Base-by-base conservation (phyloP, 2,888 invertebrate genomes). In the Parascotia fuliginaria region DNA sequence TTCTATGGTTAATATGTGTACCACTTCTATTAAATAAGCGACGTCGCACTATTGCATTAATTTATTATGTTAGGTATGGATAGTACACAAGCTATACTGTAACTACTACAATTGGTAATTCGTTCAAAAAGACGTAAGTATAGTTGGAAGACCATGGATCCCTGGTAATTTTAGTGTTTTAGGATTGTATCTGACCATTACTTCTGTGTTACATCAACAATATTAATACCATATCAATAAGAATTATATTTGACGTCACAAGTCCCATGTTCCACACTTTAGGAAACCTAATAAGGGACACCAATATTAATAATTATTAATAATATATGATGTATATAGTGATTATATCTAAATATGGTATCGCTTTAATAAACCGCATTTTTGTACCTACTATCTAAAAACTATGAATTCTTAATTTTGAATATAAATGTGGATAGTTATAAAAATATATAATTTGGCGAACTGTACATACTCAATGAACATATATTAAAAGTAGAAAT, bases 401-500 rank as follows among this genome's bases (percentile, higher is more conserved):
- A 77, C 81, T 81, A 85, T 78, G 76, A 73, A 81, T 81, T 83
- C 71, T 81, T 77, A 87, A 88, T 87, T 87, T 89, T 73, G 85
- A 86, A 85, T 88, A 85, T 85, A 81, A 87, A 85, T 80, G 83
- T 87, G 87, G 82, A 79, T 83, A 86, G 83, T 81, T 89, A 89
- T 86, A 87, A 77, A 83, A 81, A 83, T 79, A 78, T 73, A 75
- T 81, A 85, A 76, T 88, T 90, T 87, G 83, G 85, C 87, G 84
- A 84, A 83, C 82, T 81, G 85, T 88, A 82, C 87, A 82, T 85
- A 85, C 74, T 81, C 81, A 78, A 79, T 62, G 73, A 85, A 81
- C 79, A 73, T 56, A 79, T 55, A 79, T 77, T n/a, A n/a, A n/a
- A 79, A 80, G 81, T 79, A 82, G 79, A 80, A 79, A 77, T n/a